Evolutionary conservation across 2,888 invertebrate species (phyloP).

Genomic region (Nebria salina): DNA sequence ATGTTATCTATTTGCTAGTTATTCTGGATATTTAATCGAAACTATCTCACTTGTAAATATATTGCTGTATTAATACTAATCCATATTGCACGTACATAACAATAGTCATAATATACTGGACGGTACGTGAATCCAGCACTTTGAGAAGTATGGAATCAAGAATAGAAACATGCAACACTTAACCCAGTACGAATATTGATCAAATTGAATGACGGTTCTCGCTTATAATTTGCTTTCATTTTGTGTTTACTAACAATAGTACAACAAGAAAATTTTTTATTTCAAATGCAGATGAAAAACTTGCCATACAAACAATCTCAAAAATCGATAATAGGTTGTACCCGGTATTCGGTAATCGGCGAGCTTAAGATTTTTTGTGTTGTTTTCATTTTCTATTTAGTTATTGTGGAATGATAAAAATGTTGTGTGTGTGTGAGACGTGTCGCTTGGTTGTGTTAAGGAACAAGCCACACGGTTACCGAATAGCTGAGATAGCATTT

Average conservation of each 20-base stretch:
- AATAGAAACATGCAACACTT: neutral
- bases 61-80: constrained; percentile 36
- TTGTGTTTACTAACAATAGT: constrained; percentile 2
- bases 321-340: constrained; percentile 22
- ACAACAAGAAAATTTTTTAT: neutral
- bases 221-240: neutral
- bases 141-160: constrained; percentile 19
- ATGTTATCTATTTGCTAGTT: constrained; percentile 46
- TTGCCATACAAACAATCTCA: constrained; percentile 40
- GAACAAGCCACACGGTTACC: constrained; percentile 9
- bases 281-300: constrained; percentile 41
- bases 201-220: constrained; percentile 1
- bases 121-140: constrained; percentile 15
- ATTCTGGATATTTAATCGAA: constrained; percentile 46
- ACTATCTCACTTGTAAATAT: constrained; percentile 42
- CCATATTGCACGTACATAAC: constrained; percentile 42
- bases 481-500: neutral
- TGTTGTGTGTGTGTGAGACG: constrained; percentile 10
- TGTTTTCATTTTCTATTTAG: too few species aligned
- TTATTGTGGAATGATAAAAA: neutral
- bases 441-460: constrained; percentile 10
- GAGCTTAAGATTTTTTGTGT: constrained; percentile 7
- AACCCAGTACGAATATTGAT: constrained; percentile 10
- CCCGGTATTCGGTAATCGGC: constrained; percentile 12
- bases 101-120: constrained; percentile 43